These are phyloP conservation scores for Coluber constrictor DNA, from an alignment of 2,797 vertebrate species.

Conservation along the genomic window DNA sequence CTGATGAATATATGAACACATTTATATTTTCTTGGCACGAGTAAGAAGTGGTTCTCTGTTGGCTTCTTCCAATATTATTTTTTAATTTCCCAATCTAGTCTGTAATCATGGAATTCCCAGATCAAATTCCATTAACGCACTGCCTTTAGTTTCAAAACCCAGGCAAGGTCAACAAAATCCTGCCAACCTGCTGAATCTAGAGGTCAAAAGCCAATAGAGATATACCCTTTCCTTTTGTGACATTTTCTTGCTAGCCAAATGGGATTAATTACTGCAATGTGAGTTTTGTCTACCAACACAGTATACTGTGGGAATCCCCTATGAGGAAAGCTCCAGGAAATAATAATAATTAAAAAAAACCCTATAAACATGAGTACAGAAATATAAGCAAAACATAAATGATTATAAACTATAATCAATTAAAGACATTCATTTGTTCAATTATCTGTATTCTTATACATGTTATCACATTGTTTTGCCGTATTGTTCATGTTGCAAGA, in stretches of 20 bases:
- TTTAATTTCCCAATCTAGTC: not conserved
- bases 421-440: not conserved
- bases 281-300: not conserved
- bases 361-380: not conserved
- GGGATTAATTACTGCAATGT: not conserved
- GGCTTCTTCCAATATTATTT: not conserved
- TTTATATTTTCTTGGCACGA: not conserved
- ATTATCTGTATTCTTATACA: not conserved
- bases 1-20: not conserved
- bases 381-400: not conserved
- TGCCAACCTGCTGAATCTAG: not conserved
- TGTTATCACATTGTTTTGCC: not conserved
- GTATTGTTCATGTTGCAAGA: not conserved
- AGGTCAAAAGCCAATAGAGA: not conserved
- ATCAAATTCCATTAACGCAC: not conserved
- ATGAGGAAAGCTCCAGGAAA: not conserved
- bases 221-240: not conserved
- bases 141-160: not conserved
- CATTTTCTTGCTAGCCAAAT: not conserved
- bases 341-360: not conserved
- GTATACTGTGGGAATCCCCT: not conserved
- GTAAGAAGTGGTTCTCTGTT: not conserved
- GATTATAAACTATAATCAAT: not conserved
- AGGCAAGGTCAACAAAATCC: not conserved
- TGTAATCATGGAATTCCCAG: not conserved